phyloP scores from a whole-genome alignment of 1,140 invertebrate genomes.

The Achroia grisella region DNA sequence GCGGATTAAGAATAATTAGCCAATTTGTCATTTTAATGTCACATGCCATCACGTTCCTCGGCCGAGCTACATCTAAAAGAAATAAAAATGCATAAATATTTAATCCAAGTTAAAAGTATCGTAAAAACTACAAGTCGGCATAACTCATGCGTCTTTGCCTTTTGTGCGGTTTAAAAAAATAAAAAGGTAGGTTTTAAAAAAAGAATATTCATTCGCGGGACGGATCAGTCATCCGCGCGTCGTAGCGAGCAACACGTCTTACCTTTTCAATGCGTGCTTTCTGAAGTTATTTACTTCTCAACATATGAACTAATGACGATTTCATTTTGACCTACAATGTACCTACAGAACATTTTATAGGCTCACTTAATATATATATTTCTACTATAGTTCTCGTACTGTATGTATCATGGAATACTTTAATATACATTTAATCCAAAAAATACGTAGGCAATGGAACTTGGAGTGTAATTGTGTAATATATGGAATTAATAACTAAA shows the following conservation, averaged over 20 bases:
- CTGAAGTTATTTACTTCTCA: slow-evolving; percentile 29
- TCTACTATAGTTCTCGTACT: too few species aligned
- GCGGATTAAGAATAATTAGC: slow-evolving; percentile 69
- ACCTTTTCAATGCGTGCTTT: slow-evolving; percentile 27
- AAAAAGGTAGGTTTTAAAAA: slow-evolving; percentile 53
- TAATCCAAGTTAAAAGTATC: slow-evolving; percentile 64
- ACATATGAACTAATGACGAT: slow-evolving; percentile 47
- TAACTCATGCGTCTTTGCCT: slow-evolving; percentile 62
- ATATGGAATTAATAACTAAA: too few species aligned
- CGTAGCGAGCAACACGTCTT: slow-evolving; percentile 51
- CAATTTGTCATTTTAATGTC: slow-evolving; percentile 72
- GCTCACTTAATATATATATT: background rate
- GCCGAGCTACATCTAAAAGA: slow-evolving; percentile 29
- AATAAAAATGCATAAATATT: slow-evolving; percentile 57
- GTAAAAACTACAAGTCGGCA: slow-evolving; percentile 67
- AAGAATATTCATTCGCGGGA: slow-evolving; percentile 65
- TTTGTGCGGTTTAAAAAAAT: slow-evolving; percentile 59
- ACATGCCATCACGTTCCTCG: slow-evolving; percentile 64
- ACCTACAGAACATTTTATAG: background rate
- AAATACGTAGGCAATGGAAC: too few species aligned
- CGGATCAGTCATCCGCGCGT: slow-evolving; percentile 64
- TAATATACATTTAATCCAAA: too few species aligned
- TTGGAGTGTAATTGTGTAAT: too few species aligned
- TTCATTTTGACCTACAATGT: slow-evolving; percentile 36
- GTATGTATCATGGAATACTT: too few species aligned